These are phyloP conservation scores for Hyles vespertilio DNA, from an alignment of 1,140 invertebrate species.

Conservation along the genomic window DNA sequence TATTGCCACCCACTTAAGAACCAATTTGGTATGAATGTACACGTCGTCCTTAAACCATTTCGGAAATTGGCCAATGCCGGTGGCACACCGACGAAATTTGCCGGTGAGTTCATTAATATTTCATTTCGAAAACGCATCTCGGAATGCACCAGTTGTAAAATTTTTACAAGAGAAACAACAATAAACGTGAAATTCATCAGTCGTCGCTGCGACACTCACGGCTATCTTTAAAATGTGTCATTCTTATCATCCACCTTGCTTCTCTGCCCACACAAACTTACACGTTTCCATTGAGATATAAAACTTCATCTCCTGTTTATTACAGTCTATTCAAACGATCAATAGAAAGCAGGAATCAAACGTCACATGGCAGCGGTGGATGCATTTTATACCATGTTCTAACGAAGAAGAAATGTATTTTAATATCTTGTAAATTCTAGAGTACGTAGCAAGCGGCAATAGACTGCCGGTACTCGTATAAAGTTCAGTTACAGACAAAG, in stretches of 20 bases:
- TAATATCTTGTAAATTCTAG: constrained; percentile 13
- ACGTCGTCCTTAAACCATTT: constrained; percentile 24
- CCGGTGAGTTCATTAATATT: constrained; percentile 24
- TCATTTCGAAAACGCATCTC: constrained; percentile 13
- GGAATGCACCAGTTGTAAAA: too few relatives aligned
- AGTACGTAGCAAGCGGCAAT: constrained; percentile 18
- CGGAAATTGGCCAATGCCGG: constrained; percentile 12
- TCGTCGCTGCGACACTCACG: too few relatives aligned
- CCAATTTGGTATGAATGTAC: constrained; percentile 21
- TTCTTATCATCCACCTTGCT: neutral
- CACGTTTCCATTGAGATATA: constrained; percentile 26
- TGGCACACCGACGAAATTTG: constrained; percentile 19
- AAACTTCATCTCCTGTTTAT: constrained; percentile 20
- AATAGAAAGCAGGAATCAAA: constrained; percentile 20
- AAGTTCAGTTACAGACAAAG: constrained; percentile 26
- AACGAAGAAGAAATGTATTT: constrained; percentile 12
- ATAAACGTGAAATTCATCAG: too few relatives aligned
- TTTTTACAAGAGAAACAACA: too few relatives aligned
- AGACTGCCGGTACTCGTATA: constrained; percentile 6
- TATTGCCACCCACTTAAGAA: constrained; percentile 23
- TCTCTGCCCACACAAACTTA: constrained; percentile 1
- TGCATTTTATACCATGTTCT: constrained; percentile 5
- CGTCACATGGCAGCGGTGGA: constrained; percentile 5
- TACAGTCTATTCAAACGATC: constrained; percentile 19
- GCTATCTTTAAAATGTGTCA: neutral